A percentile compares a stretch with the other conserved stretches of the same genome.
phyloP scores from a whole-genome alignment of 2,113 vertebrate species.

The Mormyrus lacerda region DNA sequence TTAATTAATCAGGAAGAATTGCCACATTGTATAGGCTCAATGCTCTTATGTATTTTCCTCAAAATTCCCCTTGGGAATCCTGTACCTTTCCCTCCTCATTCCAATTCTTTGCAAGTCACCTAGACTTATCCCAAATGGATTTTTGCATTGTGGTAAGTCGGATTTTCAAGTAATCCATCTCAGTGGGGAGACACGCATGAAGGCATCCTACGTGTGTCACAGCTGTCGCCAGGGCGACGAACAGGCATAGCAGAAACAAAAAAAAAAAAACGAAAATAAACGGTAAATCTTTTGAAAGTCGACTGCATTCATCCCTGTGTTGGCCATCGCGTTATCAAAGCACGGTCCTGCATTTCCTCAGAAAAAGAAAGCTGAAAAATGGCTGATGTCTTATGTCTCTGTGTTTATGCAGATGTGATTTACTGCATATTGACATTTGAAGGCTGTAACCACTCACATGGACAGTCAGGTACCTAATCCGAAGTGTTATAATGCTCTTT shows the following conservation, averaged over 20 bases:
- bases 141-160: slow-evolving; percentile 32
- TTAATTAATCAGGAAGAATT: neutral
- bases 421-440: neutral
- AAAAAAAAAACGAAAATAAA: too few species aligned
- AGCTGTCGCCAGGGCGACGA: slow-evolving; percentile 17
- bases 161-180: slow-evolving; percentile 42
- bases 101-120: slow-evolving; percentile 28
- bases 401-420: neutral
- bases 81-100: slow-evolving; percentile 3
- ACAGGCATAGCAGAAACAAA: neutral
- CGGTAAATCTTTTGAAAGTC: neutral
- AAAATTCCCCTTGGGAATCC: slow-evolving; percentile 17
- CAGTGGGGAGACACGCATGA: slow-evolving; percentile 3
- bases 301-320: neutral
- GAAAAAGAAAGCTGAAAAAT: neutral
- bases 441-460: neutral
- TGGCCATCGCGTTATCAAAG: neutral
- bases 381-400: neutral
- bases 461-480: neutral
- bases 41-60: neutral
- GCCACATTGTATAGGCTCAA: neutral
- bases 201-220: slow-evolving; percentile 21
- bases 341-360: slow-evolving; percentile 1
- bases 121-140: slow-evolving; percentile 31
- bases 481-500: neutral